Percentiles rank a stretch among this genome's conserved stretches.
Conservation (phyloP, 1,140 invertebrate genomes). For the Pectinophora gossypiella region DNA sequence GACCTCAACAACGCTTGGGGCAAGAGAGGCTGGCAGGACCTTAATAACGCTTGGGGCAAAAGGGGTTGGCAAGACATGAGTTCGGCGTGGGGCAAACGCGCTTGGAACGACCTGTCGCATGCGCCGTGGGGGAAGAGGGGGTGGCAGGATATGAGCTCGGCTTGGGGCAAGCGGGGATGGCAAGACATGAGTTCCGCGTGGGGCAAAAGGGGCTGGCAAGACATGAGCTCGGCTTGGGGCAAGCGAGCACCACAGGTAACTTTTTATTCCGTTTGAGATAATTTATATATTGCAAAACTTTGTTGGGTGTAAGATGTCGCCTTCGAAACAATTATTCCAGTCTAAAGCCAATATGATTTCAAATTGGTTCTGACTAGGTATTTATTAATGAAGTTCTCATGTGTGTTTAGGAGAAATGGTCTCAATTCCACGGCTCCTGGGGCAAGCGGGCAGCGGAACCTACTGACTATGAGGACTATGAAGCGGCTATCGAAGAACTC, state of each 20-base stretch:
- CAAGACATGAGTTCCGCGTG: constrained; percentile 73
- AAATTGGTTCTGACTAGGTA: too few relatives aligned
- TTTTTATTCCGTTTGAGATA: too few relatives aligned
- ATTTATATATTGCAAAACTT: too few relatives aligned
- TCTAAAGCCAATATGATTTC: too few relatives aligned
- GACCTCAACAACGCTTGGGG: constrained; percentile 79
- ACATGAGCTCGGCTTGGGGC: constrained; percentile 26
- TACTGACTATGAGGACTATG: constrained; percentile 74
- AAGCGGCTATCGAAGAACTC: constrained; percentile 41
- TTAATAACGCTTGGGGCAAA: constrained; percentile 78
- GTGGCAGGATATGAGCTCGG: constrained; percentile 77
- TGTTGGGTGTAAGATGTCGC: too few relatives aligned
- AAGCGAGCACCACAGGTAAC: constrained; percentile 32
- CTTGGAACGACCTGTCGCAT: constrained; percentile 55
- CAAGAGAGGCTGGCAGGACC: constrained; percentile 78
- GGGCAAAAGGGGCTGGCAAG: constrained; percentile 50
- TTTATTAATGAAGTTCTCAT: too few relatives aligned
- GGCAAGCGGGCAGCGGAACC: constrained; percentile 78
- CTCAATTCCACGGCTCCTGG: constrained; percentile 79
- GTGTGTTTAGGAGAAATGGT: constrained; percentile 70
- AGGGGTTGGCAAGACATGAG: constrained; percentile 78
- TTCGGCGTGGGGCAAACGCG: constrained; percentile 78
- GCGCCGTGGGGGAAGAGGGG: constrained; percentile 73
- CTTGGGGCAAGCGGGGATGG: constrained; percentile 77
- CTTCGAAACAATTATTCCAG: neutral